Evolutionary conservation across 2,113 vertebrate species (phyloP), one percentile per base, ranked within the genome.

Genomic region (Mellivora capensis): DNA sequence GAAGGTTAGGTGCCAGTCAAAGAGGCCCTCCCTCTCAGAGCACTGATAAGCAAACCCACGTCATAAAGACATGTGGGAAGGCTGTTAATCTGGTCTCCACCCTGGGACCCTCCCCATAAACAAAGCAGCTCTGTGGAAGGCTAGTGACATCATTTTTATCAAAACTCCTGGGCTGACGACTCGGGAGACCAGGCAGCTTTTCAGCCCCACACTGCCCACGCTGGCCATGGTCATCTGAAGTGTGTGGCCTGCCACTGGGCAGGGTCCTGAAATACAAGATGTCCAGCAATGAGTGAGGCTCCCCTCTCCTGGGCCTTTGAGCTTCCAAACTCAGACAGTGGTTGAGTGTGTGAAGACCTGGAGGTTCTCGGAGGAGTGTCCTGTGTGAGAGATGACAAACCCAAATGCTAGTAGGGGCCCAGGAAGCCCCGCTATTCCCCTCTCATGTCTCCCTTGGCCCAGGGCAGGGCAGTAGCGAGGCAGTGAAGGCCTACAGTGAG

Each of bases 41-140:
- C 13, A 4, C 59, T 6, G 69, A 54, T 25, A 85, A 61, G 27
- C 27, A 79, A 6, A 8, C 18, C 21, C 23, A 11, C 1, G 0
- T 5, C 7, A 0, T 11, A 6, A 17, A 14, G 80, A 47, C 2
- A 0, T 6, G 3, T 20, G 31, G 61, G 29, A 23, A 7, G 11
- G 27, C 76, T 12, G 21, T 27, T 47, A 20, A 0, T 11, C 6
- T 0, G 17, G 7, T n/a, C n/a, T 42, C 10, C 0, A 27, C 29
- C 31, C 62, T 8, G 29, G 37, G 84, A 59, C 64, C 54, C 29
- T 49, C 27, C 2, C 2, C 49, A 47, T 1, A 9, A 54, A 79
- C 52, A 47, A 49, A 4, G 27, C 27, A 20, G 47, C 76, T 90
- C 49, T 59, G 47, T 80, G 57, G 74, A 17, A 95, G 39, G 13